These are phyloP conservation scores for Dendrocincla fuliginosa DNA, from an alignment of 2,797 vertebrate genomes.

Conservation along the genomic window DNA sequence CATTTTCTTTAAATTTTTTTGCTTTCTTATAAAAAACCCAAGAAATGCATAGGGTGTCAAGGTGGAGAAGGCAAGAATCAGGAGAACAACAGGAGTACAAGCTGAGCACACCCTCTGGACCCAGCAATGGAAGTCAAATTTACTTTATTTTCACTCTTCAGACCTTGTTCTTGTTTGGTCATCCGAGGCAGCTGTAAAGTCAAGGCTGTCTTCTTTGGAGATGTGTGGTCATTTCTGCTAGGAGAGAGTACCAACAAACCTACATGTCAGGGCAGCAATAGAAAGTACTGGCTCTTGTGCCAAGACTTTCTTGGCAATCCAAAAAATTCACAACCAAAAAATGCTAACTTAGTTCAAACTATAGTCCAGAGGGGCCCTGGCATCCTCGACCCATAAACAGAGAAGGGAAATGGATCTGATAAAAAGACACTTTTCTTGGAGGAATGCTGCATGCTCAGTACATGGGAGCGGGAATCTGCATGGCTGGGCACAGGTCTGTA, in stretches of 20 bases:
- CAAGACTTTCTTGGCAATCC: slow-evolving; percentile 25
- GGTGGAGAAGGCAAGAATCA: not conserved
- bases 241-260: not conserved
- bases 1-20: not conserved
- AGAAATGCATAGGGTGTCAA: not conserved
- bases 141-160: not conserved
- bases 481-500: not conserved
- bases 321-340: slow-evolving; percentile 24
- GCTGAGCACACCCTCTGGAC: not conserved
- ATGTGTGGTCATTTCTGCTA: not conserved
- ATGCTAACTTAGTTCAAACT: not conserved
- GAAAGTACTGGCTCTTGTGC: not conserved
- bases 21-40: not conserved
- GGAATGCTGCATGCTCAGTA: not conserved
- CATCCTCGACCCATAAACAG: not conserved
- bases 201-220: not conserved
- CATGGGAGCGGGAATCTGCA: accelerated
- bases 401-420: slow-evolving; percentile 7
- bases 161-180: not conserved
- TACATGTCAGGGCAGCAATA: not conserved
- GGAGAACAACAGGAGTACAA: not conserved
- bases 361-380: not conserved
- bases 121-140: not conserved
- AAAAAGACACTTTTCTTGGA: not conserved
- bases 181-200: not conserved